phyloP scores from a whole-genome alignment of 2,113 vertebrate species.

The Pterocles orientalis region DNA sequence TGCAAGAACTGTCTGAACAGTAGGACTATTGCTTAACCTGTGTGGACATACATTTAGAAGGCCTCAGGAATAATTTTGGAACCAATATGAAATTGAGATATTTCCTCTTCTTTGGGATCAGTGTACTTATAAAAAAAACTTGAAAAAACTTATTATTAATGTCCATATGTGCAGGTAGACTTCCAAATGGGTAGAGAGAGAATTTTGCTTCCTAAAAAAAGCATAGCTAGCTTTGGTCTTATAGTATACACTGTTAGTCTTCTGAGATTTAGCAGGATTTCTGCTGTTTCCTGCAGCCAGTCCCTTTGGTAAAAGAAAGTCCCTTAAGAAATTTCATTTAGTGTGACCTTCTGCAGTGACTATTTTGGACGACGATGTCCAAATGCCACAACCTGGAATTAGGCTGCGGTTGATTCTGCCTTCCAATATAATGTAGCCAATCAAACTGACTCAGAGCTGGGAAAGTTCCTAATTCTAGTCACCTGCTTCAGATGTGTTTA shows the following conservation, averaged over 20 bases:
- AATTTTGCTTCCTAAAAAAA: not conserved
- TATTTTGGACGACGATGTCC: not conserved
- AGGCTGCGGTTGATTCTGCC: not conserved
- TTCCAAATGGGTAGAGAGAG: not conserved
- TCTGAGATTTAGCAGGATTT: not conserved
- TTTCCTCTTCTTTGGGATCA: not conserved
- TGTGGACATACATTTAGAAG: not conserved
- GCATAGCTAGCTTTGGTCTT: not conserved
- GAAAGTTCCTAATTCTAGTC: not conserved
- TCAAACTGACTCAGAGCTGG: not conserved
- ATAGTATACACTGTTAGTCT: not conserved
- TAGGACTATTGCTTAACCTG: not conserved
- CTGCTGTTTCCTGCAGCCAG: not conserved
- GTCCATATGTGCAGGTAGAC: not conserved
- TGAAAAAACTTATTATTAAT: not conserved
- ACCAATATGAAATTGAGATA: not conserved
- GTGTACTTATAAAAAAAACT: fast-evolving
- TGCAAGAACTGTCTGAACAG: not conserved
- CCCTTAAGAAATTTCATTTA: not conserved
- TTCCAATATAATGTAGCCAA: not conserved
- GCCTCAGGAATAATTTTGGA: not conserved
- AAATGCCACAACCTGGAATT: not conserved
- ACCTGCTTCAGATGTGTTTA: not conserved
- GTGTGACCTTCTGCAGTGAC: not conserved
- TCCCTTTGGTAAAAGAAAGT: not conserved